These are phyloP conservation scores for Oncopeltus fasciatus DNA, from an alignment of 1,140 invertebrate genomes.

Conservation along the genomic window DNA sequence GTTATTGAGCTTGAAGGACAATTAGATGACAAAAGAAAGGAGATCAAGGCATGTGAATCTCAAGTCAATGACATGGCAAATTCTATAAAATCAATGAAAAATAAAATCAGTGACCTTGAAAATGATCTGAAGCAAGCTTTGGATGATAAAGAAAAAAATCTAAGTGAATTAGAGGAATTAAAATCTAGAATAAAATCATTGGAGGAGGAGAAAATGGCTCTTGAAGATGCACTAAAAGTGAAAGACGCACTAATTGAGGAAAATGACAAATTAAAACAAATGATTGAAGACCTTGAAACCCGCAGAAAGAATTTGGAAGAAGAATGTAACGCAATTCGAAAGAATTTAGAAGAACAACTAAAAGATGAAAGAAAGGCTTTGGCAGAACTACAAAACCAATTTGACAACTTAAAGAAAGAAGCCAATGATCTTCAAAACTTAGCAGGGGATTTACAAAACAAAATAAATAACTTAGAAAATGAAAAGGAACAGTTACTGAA, in stretches of 20 bases:
- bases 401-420: background rate
- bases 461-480: background rate
- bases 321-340: too few species aligned
- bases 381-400: background rate
- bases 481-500: background rate
- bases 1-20: background rate
- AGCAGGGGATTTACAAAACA: background rate
- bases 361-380: background rate
- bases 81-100: background rate
- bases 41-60: too few species aligned
- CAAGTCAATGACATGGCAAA: too few species aligned
- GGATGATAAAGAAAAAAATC: background rate
- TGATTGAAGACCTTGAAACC: background rate
- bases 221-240: background rate
- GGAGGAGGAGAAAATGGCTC: background rate
- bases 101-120: background rate
- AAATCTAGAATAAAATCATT: background rate
- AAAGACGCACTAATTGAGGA: background rate
- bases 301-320: background rate
- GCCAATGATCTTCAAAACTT: background rate
- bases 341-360: constrained; percentile 1
- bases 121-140: background rate
- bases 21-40: background rate
- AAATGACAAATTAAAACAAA: background rate
- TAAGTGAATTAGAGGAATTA: background rate